phyloP scores from a whole-genome alignment of 2,113 vertebrate genomes.

The Tapirus terrestris region DNA sequence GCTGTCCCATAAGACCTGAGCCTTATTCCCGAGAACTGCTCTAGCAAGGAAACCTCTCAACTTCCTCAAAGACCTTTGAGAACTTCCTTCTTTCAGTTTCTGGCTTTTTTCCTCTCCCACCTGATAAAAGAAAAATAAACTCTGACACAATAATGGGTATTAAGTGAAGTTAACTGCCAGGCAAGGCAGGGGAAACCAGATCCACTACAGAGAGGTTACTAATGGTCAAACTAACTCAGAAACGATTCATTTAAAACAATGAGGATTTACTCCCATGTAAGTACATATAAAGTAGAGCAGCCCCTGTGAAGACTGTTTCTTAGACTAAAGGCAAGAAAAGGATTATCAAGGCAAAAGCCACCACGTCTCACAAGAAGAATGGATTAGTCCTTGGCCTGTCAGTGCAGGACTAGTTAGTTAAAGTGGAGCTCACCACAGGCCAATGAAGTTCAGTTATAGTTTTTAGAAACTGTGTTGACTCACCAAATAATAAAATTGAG shows the following conservation, averaged over 20 bases:
- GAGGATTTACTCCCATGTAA: neutral
- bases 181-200: neutral
- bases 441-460: neutral
- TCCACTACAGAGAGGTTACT: neutral
- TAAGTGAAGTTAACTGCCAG: neutral
- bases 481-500: neutral
- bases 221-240: neutral
- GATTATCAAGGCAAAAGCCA: neutral
- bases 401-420: neutral
- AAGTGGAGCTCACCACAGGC: neutral
- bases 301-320: neutral
- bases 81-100: neutral
- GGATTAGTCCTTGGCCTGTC: neutral
- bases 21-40: neutral
- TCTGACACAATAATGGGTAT: neutral
- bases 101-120: neutral
- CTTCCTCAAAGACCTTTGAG: neutral
- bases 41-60: neutral
- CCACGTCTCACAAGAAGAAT: neutral
- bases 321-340: neutral
- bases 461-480: neutral
- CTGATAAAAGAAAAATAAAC: conserved; percentile 12
- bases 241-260: neutral
- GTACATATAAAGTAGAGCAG: neutral
- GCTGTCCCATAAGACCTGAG: neutral